phyloP scores from a whole-genome alignment of 1,140 invertebrate genomes.

The Homarus americanus region DNA sequence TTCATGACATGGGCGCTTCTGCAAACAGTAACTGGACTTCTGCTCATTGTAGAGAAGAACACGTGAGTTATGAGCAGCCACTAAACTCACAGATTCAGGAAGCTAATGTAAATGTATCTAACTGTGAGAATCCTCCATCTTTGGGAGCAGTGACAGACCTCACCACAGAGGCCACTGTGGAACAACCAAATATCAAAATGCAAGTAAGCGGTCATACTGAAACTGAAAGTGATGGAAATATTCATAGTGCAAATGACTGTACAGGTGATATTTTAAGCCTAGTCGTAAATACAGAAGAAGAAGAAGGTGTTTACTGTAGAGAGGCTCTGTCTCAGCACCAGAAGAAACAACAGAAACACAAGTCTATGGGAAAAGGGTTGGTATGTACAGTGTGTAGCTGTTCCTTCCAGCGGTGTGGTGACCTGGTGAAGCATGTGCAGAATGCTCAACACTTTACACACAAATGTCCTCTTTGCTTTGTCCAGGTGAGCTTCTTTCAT shows the following conservation, averaged over 20 bases:
- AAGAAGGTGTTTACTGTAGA: not conserved
- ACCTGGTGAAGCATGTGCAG: conserved; percentile 56
- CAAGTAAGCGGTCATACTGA: not conserved
- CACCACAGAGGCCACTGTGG: not conserved
- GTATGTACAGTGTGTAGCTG: conserved; percentile 30
- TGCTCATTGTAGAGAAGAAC: conserved; percentile 11
- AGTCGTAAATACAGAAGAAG: not conserved
- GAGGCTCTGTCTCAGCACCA: conserved; percentile 22
- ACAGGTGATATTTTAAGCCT: conserved; percentile 10
- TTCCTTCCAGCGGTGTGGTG: conserved; percentile 49
- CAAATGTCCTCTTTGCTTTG: conserved; percentile 55
- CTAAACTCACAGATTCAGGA: not conserved
- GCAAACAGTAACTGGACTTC: conserved; percentile 23
- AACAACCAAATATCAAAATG: conserved; percentile 13
- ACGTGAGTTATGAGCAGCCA: not conserved
- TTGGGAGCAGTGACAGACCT: conserved; percentile 1
- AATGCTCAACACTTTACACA: conserved; percentile 44
- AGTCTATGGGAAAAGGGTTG: conserved; percentile 30
- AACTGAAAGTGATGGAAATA: conserved; percentile 6
- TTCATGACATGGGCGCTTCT: not conserved
- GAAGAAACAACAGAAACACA: conserved; percentile 44
- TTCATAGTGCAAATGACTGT: not conserved
- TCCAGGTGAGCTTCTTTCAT: conserved; percentile 32
- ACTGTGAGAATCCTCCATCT: not conserved
- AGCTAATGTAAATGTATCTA: not conserved